Evolutionary conservation across 2,797 vertebrate genomes (phyloP), one percentile per base, ranked within the genome.

Genomic region (Macropus fuliginosus): DNA sequence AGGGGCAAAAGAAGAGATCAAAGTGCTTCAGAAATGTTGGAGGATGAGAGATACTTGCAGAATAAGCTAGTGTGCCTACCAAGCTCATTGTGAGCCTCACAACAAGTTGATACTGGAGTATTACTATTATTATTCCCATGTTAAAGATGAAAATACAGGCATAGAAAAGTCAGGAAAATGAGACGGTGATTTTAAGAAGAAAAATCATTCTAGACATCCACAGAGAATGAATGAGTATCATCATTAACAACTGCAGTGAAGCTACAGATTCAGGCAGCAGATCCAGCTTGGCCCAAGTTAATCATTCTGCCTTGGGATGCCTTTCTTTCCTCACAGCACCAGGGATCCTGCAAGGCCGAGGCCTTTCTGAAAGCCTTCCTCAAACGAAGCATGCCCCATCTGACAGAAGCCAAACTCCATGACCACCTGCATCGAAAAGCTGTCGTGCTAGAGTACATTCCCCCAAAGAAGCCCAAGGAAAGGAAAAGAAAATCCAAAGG

Each of bases 331-430:
- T 13, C 92, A 10, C 93, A 99, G 99, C 98, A 98, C 56, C 96
- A 97, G 9, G 95, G 34, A 89, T 54, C 57, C 1, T 95, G 94
- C 29, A 97, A 98, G 92, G 99, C 99, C 0, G 98, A 97, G 62
- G 98, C 98, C 0, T 99, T 99, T 94, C 99, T 99, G 0, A 97
- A 94, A 3, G 98, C 99, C 0, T 99, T 99, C 97, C 98, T 99
- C 97, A 99, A 96, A 96, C 99, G 97, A 0, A 99, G 99, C 56
- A 55, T 99, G 54, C 99, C 98, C 0, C 92, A 18, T 13, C 50
- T 98, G 97, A 98, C 94, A 4, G 93, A 95, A 0, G 91, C 96
- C 0, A 95, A 91, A 0, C 92, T 99, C 3, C 98, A 99, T 54
- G 97, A 94, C 4, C 74, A 98, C 16, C 56, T 99, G 62, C 96